Percentiles rank a stretch among this genome's conserved stretches.
These are phyloP conservation scores for Silurus glanis DNA, from an alignment of 2,113 vertebrate genomes.

Conservation along the genomic window DNA sequence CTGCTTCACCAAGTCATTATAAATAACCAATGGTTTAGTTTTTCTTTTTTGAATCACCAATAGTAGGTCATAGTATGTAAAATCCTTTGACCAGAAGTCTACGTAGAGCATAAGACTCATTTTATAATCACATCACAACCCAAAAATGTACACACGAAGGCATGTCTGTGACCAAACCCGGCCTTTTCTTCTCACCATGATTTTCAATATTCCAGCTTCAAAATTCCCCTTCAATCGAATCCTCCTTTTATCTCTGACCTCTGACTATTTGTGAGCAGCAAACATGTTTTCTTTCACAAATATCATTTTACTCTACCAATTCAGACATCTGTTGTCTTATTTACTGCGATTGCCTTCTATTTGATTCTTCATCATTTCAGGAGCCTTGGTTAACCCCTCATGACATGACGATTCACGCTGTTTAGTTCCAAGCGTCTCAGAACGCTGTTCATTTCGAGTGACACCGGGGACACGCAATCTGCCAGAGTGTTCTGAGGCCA, in stretches of 20 bases:
- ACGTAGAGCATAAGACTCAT: background rate
- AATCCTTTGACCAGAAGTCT: background rate
- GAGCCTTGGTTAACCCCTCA: constrained; percentile 41
- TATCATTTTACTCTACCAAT: background rate
- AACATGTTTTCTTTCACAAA: background rate
- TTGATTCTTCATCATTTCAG: constrained; percentile 36
- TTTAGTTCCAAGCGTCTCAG: background rate
- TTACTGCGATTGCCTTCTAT: constrained; percentile 10
- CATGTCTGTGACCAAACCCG: background rate
- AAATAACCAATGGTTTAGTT: background rate
- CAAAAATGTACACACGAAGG: background rate
- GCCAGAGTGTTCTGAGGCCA: constrained; percentile 5
- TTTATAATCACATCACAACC: constrained; percentile 50
- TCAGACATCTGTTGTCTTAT: background rate
- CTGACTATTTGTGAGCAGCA: background rate
- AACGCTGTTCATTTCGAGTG: constrained; percentile 33
- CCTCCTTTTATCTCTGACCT: background rate
- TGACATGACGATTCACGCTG: constrained; percentile 33
- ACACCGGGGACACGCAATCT: constrained; percentile 4
- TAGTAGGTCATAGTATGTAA: background rate
- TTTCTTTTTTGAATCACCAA: background rate
- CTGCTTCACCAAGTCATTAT: background rate
- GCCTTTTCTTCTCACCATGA: background rate
- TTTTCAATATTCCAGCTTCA: background rate
- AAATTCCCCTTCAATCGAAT: background rate